Evolutionary conservation across 2,797 vertebrate genomes (phyloP).

Genomic region (Anguilla megastoma): DNA sequence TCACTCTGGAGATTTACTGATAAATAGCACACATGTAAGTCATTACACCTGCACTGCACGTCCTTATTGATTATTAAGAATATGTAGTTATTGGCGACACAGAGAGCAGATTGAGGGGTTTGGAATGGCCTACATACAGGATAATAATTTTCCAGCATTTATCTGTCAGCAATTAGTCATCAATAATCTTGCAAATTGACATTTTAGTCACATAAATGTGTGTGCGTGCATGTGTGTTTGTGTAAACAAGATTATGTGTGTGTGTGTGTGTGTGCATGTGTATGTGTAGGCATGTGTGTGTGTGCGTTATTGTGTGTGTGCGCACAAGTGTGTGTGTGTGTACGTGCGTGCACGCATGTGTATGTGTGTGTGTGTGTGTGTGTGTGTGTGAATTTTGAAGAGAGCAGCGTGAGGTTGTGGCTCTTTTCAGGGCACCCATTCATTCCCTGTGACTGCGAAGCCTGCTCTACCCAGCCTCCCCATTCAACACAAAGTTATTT

Average conservation of each 20-base stretch:
- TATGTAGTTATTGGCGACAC: not conserved
- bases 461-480: not conserved
- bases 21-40: not conserved
- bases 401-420: not conserved
- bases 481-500: slow-evolving; percentile 2
- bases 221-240: not conserved
- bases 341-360: too few relatives aligned
- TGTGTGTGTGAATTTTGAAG: not conserved
- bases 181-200: too few relatives aligned
- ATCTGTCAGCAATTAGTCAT: too few relatives aligned
- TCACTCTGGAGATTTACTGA: not conserved
- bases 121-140: not conserved
- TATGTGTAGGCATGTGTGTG: not conserved
- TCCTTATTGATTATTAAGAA: not conserved
- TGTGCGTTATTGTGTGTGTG: not conserved
- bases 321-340: too few relatives aligned
- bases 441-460: not conserved
- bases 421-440: slow-evolving; percentile 16
- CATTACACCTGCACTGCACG: not conserved
- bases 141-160: too few relatives aligned
- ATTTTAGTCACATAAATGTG: too few relatives aligned
- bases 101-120: not conserved
- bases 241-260: not conserved
- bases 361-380: too few relatives aligned
- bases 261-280: not conserved